These are phyloP conservation scores for Pedionomus torquatus DNA, from an alignment of 2,113 vertebrate genomes.

Conservation along the genomic window DNA sequence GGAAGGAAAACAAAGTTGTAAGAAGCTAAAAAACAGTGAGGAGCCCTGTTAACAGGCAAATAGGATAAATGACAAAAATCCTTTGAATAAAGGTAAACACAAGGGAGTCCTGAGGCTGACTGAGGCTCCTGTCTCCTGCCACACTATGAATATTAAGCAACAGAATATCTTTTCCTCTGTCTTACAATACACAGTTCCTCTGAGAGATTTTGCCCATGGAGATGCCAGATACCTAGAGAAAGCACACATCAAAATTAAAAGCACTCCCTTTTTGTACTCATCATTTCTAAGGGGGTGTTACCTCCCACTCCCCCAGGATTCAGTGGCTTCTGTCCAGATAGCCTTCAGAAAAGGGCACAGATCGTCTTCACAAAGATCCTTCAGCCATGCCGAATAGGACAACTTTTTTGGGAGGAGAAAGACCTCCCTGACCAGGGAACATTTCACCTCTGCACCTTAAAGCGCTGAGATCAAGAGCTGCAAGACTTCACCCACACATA, in stretches of 20 bases:
- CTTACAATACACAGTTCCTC: background rate
- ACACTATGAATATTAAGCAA: background rate
- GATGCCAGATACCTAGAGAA: background rate
- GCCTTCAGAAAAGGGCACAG: background rate
- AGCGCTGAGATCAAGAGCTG: background rate
- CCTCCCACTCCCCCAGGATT: background rate
- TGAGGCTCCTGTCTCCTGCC: background rate
- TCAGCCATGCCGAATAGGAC: background rate
- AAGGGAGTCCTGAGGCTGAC: background rate
- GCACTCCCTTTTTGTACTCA: rapidly evolving
- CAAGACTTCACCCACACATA: background rate
- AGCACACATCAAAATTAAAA: background rate
- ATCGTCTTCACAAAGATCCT: background rate
- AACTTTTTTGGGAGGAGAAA: background rate
- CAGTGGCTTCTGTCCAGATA: background rate
- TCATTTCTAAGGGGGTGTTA: background rate
- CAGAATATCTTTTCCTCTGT: background rate
- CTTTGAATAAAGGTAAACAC: background rate
- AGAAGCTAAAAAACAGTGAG: background rate
- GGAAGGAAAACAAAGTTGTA: background rate
- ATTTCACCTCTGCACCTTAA: background rate
- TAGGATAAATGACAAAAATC: background rate
- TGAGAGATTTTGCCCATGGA: background rate
- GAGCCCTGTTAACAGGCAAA: background rate
- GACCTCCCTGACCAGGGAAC: background rate